Evolutionary conservation across 64 coral and sea anemone species (phyloP).

Genomic region (Actinia equina): DNA sequence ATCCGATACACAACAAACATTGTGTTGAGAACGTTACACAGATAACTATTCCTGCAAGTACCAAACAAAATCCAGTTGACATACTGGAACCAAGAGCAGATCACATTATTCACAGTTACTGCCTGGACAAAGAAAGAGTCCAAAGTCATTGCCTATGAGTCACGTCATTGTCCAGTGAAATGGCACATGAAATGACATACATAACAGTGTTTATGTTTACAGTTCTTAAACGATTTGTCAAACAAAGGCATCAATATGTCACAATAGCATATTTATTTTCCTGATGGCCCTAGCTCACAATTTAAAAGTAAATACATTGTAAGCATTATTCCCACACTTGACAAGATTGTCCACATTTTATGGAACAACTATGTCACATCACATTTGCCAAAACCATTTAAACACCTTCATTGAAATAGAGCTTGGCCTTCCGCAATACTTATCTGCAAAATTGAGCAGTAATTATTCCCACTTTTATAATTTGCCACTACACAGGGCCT

Average conservation of each 20-base stretch:
- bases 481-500: background rate
- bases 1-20: too few relatives aligned
- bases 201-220: too few relatives aligned
- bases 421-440: background rate
- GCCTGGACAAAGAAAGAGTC: constrained; percentile 11
- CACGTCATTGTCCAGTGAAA: background rate
- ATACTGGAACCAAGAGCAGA: too few relatives aligned
- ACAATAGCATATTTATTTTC: too few relatives aligned
- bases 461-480: background rate
- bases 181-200: background rate
- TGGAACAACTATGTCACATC: too few relatives aligned
- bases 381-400: background rate
- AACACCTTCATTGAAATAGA: background rate
- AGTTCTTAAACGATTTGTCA: too few relatives aligned
- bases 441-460: background rate
- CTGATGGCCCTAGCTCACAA: too few relatives aligned
- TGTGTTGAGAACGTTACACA: too few relatives aligned
- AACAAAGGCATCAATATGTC: too few relatives aligned
- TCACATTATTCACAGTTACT: constrained; percentile 25
- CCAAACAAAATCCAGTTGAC: constrained; percentile 34
- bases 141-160: background rate
- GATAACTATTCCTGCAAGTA: constrained; percentile 51
- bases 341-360: too few relatives aligned
- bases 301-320: too few relatives aligned
- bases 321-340: too few relatives aligned